Base-by-base conservation (phyloP, 2,797 vertebrate genomes). In the Melanotaenia parkinsoni region DNA sequence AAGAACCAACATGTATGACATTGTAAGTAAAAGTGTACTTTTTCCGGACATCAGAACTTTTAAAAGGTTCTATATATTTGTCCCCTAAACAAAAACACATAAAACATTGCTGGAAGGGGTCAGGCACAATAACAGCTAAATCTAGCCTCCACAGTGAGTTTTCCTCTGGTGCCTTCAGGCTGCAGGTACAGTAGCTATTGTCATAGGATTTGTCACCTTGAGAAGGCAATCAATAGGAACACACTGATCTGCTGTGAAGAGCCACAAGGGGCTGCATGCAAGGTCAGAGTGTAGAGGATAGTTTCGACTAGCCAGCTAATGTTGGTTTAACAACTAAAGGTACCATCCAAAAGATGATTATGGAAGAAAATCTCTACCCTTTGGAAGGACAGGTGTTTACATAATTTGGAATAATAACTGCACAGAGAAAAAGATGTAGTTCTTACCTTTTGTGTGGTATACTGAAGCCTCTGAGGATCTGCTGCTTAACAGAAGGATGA, bases 391-490 rank as follows among this genome's bases (percentile, higher is more conserved):
- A 65, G 16, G 22, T 28, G 3, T 10, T 20, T 35, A 37, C 20
- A 72, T 16, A 18, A 53, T 63, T 61, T 73, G 40, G 16, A 78
- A 6, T 38, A 58, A 43, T 58, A 30, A 60, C 18, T 16, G 22
- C 9, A 24, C 18, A 53, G 32, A 13, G 16, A 28, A 74, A 22
- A 5, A 47, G 24, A 20, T 64, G 40, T 3, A 32, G 28, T 43
- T 38, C 85, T 89, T 86, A 93, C 91, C 91, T 92, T 72, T 88
- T 45, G 76, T 78, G 59, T 86, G 87, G 76, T 91, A 93, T 0
- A 90, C 2, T 2, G 92, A 88, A 9, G 88, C 91, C 57, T 92
- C 88, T 22, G 89, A 83, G 63, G 60, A 66, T 70, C 78, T 53
- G 0, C 22, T 45, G 66, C 58, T 80, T 47, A 88, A 47, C 54